A percentile compares a stretch with the other conserved stretches of the same genome.
These are phyloP conservation scores for Hyppa rectilinea DNA, from an alignment of 2,888 invertebrate genomes.

Conservation along the genomic window DNA sequence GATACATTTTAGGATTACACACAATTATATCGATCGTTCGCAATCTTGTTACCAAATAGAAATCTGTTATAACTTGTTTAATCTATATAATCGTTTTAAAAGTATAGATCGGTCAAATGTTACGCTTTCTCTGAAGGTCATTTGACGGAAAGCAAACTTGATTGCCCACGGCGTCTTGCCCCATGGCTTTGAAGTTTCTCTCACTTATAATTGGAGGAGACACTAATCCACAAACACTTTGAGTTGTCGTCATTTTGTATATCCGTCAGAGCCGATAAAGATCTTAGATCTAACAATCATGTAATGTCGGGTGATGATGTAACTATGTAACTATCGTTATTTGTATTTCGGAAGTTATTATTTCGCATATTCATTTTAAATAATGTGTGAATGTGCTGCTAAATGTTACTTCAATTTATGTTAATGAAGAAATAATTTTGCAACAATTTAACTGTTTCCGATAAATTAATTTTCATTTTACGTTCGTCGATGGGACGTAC, in stretches of 20 bases:
- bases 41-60: slow-evolving; percentile 53
- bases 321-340: slow-evolving; percentile 7
- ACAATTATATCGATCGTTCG: slow-evolving; percentile 1
- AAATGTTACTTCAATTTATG: slow-evolving; percentile 35
- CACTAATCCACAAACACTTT: slow-evolving; percentile 47
- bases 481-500: slow-evolving; percentile 49
- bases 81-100: slow-evolving; percentile 44
- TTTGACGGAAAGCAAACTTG: slow-evolving; percentile 63
- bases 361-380: slow-evolving; percentile 29
- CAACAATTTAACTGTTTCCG: slow-evolving; percentile 48
- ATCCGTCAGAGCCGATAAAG: slow-evolving; percentile 37
- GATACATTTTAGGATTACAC: slow-evolving; percentile 15
- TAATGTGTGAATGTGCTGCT: slow-evolving; percentile 20
- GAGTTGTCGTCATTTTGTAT: slow-evolving; percentile 32
- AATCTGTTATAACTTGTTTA: slow-evolving; percentile 37
- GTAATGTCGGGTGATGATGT: slow-evolving; percentile 10
- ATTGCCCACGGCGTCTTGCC: slow-evolving; percentile 63
- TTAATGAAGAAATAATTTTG: slow-evolving; percentile 46
- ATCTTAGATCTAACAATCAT: slow-evolving; percentile 30
- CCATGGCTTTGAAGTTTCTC: slow-evolving; percentile 69
- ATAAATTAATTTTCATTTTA: slow-evolving; percentile 70
- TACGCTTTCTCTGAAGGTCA: slow-evolving; percentile 83
- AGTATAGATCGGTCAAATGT: slow-evolving; percentile 68
- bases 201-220: slow-evolving; percentile 60
- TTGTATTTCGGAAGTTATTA: slow-evolving; percentile 34